Evolutionary conservation across 1,140 invertebrate species (phyloP), one percentile per base, ranked within the genome.

Genomic region (Dendroctonus ponderosae): DNA sequence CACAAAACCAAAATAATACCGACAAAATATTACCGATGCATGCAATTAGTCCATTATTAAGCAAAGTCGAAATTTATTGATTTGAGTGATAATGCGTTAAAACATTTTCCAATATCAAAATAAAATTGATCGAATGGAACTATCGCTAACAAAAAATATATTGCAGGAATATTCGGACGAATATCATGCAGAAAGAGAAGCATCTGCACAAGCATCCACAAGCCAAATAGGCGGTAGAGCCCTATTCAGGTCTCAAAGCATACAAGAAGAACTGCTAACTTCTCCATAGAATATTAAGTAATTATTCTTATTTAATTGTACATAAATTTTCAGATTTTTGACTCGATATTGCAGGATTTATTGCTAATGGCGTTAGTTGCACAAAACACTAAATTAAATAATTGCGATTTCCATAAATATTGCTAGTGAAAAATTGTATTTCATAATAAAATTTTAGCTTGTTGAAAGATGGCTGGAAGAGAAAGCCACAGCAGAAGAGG

Each of bases 251-350:
- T 91, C 90, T 64, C 89, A 89, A 75, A 91, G 89, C 81, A 89
- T 91, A 82, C 86, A 90, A 77, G 90, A 91, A 71, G 91, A 92
- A 81, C 81, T 92, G 67, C 83, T 85, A 70, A 90, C 89, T 69
- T 85, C 84, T 67, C 73, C 75, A 49, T 78, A 75, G 53, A 52
- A 26, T 26, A 26, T 26, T 26, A 26, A 26, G 26, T 26, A 26
- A 26, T 26, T 26, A 26, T 72, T 66, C 67, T n/a, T 51, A 51
- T 51, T 46, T 9, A 9, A 46, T 46, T 46, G 43, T 46, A 46
- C 1, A 46, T 46, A 46, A 46, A 12, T 26, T 26, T 26, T 26
- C 26, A 26, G 26, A 2, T 26, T 26, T 26, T 26, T 26, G 26
- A 26, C 26, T 3, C 26, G 26, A 26, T 26, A 3, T 26, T 1